Evolutionary conservation across 2,888 invertebrate genomes (phyloP).

Genomic region (Hypolimnas misippus): DNA sequence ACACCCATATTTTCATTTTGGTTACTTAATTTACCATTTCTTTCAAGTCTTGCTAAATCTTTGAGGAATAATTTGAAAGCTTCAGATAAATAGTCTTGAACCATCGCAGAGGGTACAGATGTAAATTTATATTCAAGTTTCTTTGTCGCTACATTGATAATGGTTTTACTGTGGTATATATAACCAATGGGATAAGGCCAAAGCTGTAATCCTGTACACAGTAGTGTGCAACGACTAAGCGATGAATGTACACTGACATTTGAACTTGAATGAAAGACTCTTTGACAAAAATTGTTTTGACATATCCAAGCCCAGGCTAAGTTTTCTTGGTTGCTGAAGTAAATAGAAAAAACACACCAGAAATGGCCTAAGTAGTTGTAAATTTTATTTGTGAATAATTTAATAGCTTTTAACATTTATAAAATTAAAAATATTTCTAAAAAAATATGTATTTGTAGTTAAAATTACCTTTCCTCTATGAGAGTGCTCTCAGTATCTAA

Average conservation of each 20-base stretch:
- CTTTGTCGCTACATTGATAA: constrained; percentile 81
- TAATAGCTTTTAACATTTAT: too few species aligned
- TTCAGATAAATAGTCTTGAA: constrained; percentile 61
- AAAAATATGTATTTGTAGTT: too few species aligned
- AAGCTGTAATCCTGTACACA: constrained; percentile 87
- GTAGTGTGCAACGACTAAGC: constrained; percentile 87
- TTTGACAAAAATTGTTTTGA: constrained; percentile 58
- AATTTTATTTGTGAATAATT: neutral
- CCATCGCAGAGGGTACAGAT: constrained; percentile 60
- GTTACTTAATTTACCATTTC: constrained; percentile 52
- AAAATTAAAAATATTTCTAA: too few species aligned
- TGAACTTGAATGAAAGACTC: constrained; percentile 46
- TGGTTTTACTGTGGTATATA: constrained; percentile 83
- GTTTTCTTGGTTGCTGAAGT: constrained; percentile 18
- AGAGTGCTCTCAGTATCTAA: neutral
- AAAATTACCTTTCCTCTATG: neutral
- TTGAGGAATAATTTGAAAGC: constrained; percentile 79
- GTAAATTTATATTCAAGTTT: constrained; percentile 80
- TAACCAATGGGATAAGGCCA: constrained; percentile 92
- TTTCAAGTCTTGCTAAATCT: constrained; percentile 74
- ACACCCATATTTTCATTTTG: constrained; percentile 46
- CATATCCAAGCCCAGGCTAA: constrained; percentile 55
- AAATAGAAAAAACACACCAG: neutral
- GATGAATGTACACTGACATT: constrained; percentile 59
- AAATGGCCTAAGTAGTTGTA: neutral